Evolutionary conservation across 2,888 invertebrate species (phyloP), one percentile per base, ranked within the genome.

Genomic region (Tetragonula carbonaria): DNA sequence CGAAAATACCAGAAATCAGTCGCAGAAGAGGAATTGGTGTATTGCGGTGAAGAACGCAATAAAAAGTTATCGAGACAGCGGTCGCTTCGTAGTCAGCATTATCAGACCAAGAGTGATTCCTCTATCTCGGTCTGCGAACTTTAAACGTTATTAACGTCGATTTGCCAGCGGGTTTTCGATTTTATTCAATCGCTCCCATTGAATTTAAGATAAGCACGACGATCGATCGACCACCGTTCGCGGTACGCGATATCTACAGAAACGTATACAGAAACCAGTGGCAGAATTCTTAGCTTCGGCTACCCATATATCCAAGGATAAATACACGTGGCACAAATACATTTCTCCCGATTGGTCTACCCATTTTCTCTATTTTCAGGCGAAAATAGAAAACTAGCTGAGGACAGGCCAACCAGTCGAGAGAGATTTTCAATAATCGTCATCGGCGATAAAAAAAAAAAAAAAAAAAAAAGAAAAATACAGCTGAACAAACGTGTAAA

Each of bases 161-260:
- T 86, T 87, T 82, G 82, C 78, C 78, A 33, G 62, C 67, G 78
- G 55, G 51, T 80, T 81, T 28, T 77, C 83, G 80, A 86, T 86
- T 86, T 80, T 83, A 86, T 84, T 74, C 79, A 83, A 86, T 87
- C 84, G 83, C 14, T 68, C 83, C 79, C 84, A 79, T 88, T 89
- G 86, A 89, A 89, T 88, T 84, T 86, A 89, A 87, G 85, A 89
- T 87, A 88, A 89, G 86, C 89, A 78, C 80, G 70, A 18, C 81
- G 79, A 78, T 78, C 78, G 86, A 86, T 84, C 85, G 78, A 74
- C n/a, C 70, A 18, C 21, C 11, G 14, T 21, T n/a, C 66, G 66
- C 6, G 38, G n/a, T 14, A 66, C 66, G 38, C 38, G n/a, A 16
- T 45, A 16, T 16, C 28, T 28, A 28, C 28, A 28, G 28, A 28